A percentile compares a stretch with the other conserved stretches of the same genome.
These are phyloP conservation scores for Phocoena sinus DNA, from an alignment of 2,113 vertebrate species.

Conservation along the genomic window DNA sequence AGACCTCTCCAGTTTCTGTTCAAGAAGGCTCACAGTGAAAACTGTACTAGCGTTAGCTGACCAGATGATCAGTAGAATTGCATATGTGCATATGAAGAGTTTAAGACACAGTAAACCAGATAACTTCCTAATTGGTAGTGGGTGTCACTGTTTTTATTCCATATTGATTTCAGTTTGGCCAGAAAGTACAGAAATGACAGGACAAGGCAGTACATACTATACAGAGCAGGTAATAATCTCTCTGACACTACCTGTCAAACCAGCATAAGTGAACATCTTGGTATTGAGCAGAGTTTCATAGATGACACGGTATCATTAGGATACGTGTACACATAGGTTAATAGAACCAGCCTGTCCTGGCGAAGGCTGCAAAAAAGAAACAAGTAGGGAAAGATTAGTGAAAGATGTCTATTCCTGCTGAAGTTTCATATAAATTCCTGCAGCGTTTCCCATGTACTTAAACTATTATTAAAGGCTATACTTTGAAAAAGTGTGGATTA, in stretches of 20 bases:
- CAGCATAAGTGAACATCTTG: constrained; percentile 90
- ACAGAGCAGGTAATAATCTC: constrained; percentile 94
- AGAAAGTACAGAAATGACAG: constrained; percentile 93
- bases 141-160: constrained; percentile 87
- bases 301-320: constrained; percentile 91
- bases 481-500: constrained; percentile 92
- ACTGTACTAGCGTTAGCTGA: not conserved
- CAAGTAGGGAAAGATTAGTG: constrained; percentile 93
- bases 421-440: constrained; percentile 94
- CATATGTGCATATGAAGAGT: not conserved
- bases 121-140: not conserved
- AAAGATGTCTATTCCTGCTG: constrained; percentile 91
- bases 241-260: constrained; percentile 89
- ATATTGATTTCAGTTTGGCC: constrained; percentile 92
- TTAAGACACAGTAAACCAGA: not conserved
- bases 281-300: constrained; percentile 90
- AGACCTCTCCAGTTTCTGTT: constrained; percentile 64
- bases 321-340: constrained; percentile 92
- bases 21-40: not conserved
- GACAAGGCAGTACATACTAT: constrained; percentile 90
- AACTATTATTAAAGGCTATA: constrained; percentile 92
- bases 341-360: constrained; percentile 94
- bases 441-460: constrained; percentile 93
- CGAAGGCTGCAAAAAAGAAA: constrained; percentile 93
- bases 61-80: not conserved